A percentile compares a stretch with the other conserved stretches of the same genome.
phyloP scores from a whole-genome alignment of 2,797 vertebrate species.

The Enoplosus armatus region DNA sequence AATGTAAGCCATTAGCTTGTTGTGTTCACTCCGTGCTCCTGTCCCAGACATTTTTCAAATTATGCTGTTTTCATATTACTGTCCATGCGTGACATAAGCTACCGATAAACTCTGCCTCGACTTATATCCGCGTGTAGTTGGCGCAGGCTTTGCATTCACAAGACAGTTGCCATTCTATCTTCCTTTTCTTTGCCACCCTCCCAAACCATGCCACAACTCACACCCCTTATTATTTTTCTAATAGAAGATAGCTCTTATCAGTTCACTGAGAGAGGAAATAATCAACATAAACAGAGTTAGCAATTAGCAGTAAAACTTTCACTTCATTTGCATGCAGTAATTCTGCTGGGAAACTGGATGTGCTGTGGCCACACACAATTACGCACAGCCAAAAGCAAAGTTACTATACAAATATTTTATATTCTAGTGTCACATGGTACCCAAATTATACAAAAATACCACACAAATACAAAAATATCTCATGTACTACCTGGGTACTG shows the following conservation, averaged over 20 bases:
- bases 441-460: neutral
- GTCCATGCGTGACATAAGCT: constrained; percentile 72
- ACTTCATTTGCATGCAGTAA: constrained; percentile 54
- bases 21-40: constrained; percentile 48
- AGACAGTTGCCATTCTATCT: constrained; percentile 57
- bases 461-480: neutral
- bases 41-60: constrained; percentile 65
- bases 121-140: constrained; percentile 57
- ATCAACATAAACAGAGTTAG: constrained; percentile 77
- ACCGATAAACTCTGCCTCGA: constrained; percentile 71
- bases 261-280: constrained; percentile 68
- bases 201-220: constrained; percentile 36
- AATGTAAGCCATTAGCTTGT: constrained; percentile 53
- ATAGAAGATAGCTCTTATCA: constrained; percentile 70
- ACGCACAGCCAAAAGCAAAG: neutral
- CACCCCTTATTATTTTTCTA: constrained; percentile 69
- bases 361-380: neutral
- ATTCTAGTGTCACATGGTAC: neutral
- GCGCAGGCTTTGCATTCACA: constrained; percentile 71
- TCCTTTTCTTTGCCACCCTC: constrained; percentile 19
- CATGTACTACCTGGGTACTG: neutral
- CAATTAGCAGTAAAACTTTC: constrained; percentile 70
- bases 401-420: constrained; percentile 1
- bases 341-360: constrained; percentile 22
- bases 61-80: constrained; percentile 68